Percentiles rank a stretch among this genome's conserved stretches.
Conservation (phyloP, 2,113 vertebrate species). For the Prionailurus bengalensis region DNA sequence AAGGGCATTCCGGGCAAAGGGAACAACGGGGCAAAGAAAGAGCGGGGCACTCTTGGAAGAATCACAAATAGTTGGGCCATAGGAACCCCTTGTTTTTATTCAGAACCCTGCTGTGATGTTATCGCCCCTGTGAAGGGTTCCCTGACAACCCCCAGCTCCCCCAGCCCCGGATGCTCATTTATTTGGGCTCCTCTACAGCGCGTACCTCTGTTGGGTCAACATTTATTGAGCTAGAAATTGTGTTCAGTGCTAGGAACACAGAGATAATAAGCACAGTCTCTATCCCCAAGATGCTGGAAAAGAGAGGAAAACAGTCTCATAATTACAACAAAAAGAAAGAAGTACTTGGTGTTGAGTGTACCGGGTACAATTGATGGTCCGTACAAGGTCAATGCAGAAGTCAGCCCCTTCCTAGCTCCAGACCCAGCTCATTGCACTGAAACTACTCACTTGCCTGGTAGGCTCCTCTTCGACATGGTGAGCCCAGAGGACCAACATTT, state of each 20-base stretch:
- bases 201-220: neutral
- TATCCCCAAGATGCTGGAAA: neutral
- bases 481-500: neutral
- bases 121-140: neutral
- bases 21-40: neutral
- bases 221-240: neutral
- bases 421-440: neutral
- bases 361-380: neutral
- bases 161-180: neutral
- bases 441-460: neutral
- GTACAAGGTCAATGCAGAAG: neutral
- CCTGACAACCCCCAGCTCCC: neutral
- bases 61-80: neutral
- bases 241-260: neutral
- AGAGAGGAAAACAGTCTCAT: neutral
- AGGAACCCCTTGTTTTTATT: neutral
- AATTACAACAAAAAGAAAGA: conserved; percentile 8
- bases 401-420: neutral
- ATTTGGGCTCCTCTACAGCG: neutral
- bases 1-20: neutral
- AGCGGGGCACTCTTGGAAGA: neutral
- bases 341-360: neutral
- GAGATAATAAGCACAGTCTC: neutral
- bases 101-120: neutral
- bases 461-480: neutral